Percentiles rank a stretch among this genome's conserved stretches.
Evolutionary conservation across 2,888 invertebrate species (phyloP).

Genomic region (Rhagophthalmus giganteus): DNA sequence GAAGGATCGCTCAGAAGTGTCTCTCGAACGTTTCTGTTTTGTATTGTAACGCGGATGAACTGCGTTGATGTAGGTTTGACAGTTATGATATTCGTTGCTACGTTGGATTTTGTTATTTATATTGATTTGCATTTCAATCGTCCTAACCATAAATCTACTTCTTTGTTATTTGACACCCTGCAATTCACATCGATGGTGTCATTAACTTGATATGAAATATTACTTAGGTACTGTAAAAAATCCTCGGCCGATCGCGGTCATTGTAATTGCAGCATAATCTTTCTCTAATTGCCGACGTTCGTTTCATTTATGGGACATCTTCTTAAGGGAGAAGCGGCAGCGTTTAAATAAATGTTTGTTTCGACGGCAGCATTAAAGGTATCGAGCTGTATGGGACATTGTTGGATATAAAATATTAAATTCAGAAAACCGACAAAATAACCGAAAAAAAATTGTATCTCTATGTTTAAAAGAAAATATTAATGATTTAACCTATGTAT

Average conservation of each 20-base stretch:
- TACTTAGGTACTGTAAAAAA: no score
- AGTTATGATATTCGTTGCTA: constrained; percentile 45
- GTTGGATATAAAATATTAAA: no score
- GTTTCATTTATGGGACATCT: constrained; percentile 9
- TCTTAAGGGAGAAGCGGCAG: no score
- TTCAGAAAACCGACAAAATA: no score
- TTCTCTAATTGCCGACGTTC: constrained; percentile 27
- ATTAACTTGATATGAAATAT: background rate
- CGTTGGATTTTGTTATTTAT: constrained; percentile 46
- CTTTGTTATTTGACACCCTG: constrained; percentile 26
- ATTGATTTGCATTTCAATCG: constrained; percentile 44
- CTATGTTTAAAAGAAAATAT: no score
- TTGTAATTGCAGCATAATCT: constrained; percentile 30
- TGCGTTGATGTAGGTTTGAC: constrained; percentile 47
- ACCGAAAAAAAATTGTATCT: no score
- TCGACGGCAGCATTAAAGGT: no score
- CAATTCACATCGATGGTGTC: constrained; percentile 13
- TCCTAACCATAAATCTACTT: constrained; percentile 26
- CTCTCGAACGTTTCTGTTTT: constrained; percentile 30
- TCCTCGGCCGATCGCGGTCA: no score
- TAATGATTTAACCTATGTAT: no score
- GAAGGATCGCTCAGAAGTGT: constrained; percentile 36
- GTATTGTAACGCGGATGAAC: constrained; percentile 31
- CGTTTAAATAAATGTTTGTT: no score
- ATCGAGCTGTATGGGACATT: no score